phyloP scores from a whole-genome alignment of 92 coral and sea anemone genomes.

The Palythoa grandis region DNA sequence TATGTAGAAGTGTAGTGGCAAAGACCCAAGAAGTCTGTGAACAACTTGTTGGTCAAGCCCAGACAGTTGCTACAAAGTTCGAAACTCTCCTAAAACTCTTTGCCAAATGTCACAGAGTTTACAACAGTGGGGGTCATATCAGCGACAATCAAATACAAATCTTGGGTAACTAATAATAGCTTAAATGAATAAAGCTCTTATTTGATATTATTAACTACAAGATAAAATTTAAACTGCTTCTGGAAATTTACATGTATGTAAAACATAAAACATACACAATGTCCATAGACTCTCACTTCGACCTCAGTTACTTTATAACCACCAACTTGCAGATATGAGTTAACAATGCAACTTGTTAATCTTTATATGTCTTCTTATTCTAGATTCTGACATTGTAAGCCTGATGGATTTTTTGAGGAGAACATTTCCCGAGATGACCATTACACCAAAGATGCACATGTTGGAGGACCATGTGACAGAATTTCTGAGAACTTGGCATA shows the following conservation, averaged over 20 bases:
- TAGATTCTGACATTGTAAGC: slow-evolving; percentile 25
- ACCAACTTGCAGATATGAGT: not conserved
- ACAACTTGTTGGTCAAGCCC: not conserved
- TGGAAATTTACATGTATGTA: not conserved
- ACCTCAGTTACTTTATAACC: not conserved
- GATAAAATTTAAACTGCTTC: not conserved
- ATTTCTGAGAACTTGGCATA: slow-evolving; percentile 25
- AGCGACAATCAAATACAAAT: not conserved
- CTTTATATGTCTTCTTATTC: not conserved
- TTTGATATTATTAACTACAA: not conserved
- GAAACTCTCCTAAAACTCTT: not conserved
- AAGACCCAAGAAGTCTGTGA: not conserved
- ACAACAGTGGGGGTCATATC: not conserved
- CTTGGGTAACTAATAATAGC: not conserved
- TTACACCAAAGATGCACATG: slow-evolving; percentile 37
- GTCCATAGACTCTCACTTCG: not conserved
- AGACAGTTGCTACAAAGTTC: not conserved
- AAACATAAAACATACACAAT: not conserved
- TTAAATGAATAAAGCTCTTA: not conserved
- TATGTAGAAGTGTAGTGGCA: not conserved
- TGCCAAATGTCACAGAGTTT: not conserved
- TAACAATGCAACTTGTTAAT: not conserved
- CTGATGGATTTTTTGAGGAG: not conserved
- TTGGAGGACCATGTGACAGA: slow-evolving; percentile 34
- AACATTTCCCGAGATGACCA: slow-evolving; percentile 8